A percentile compares a stretch with the other conserved stretches of the same genome.
Conservation (phyloP, 2,113 vertebrate species). For the Pelmatolapia mariae region DNA sequence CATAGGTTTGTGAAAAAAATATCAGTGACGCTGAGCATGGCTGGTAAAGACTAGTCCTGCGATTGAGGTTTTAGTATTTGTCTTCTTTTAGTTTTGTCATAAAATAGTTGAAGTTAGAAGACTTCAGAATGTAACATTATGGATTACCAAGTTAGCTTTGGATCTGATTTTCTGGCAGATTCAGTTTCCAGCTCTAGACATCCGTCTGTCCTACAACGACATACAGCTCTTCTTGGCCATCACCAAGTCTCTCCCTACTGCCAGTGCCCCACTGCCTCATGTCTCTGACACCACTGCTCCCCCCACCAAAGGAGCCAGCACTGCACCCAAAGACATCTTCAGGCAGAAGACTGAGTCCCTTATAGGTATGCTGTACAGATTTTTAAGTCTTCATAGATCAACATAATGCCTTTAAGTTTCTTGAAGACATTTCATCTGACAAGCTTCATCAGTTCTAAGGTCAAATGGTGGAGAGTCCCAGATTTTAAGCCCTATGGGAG, state of each 20-base stretch:
- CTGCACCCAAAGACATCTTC: conserved; percentile 24
- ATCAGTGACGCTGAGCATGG: not conserved
- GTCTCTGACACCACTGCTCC: not conserved
- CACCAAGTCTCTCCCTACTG: conserved; percentile 86
- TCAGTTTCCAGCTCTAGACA: conserved; percentile 90
- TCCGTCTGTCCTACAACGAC: conserved; percentile 96
- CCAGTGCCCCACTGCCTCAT: not conserved
- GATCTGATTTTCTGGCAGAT: conserved; percentile 70
- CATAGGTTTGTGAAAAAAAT: not conserved
- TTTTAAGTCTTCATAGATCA: not conserved
- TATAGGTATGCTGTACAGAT: conserved; percentile 71
- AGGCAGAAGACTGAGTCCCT: conserved; percentile 75
- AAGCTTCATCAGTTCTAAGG: not conserved
- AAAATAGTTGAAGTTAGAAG: not conserved
- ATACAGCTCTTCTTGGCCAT: conserved; percentile 94
- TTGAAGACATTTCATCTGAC: not conserved
- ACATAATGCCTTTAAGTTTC: not conserved
- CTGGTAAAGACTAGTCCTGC: not conserved
- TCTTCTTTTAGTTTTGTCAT: not conserved
- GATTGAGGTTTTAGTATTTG: not conserved
- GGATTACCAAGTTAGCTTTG: not conserved
- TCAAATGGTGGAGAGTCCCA: not conserved
- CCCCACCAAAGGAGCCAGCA: not conserved
- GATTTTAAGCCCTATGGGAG: not conserved
- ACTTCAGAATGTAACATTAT: not conserved